phyloP scores from a whole-genome alignment of 2,797 vertebrate genomes.

The Halcyon badia region DNA sequence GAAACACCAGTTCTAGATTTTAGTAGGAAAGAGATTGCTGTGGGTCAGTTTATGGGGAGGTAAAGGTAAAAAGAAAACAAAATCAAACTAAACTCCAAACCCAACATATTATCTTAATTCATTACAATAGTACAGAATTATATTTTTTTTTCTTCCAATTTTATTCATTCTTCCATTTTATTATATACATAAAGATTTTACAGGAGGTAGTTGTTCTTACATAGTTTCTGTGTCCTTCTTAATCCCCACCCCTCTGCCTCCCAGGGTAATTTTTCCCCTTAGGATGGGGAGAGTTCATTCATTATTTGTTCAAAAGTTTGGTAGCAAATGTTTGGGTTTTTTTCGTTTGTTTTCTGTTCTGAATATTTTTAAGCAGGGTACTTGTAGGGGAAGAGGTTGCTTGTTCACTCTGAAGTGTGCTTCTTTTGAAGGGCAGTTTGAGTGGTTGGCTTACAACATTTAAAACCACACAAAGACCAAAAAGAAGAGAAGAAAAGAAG shows the following conservation, averaged over 20 bases:
- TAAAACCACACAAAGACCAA: neutral
- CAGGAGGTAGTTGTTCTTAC: neutral
- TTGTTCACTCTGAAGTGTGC: neutral
- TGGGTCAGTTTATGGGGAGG: neutral
- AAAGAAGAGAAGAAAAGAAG: neutral
- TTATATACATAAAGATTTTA: neutral
- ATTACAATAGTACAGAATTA: neutral
- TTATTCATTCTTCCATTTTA: neutral
- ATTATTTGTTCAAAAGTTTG: neutral
- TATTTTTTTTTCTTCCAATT: neutral
- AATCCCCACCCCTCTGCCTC: neutral
- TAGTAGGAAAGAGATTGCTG: neutral
- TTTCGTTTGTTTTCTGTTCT: neutral
- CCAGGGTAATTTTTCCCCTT: fast-evolving
- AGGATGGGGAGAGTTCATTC: neutral
- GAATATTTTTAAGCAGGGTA: neutral
- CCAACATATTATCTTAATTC: neutral
- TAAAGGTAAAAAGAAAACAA: neutral
- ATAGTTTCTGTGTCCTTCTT: neutral
- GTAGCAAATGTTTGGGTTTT: neutral
- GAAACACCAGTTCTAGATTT: neutral
- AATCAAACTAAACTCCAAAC: neutral
- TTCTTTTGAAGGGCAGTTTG: neutral
- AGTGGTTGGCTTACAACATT: neutral
- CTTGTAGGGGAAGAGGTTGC: neutral